Evolutionary conservation across 2,113 vertebrate genomes (phyloP).

Genomic region (Glaucidium brasilianum): DNA sequence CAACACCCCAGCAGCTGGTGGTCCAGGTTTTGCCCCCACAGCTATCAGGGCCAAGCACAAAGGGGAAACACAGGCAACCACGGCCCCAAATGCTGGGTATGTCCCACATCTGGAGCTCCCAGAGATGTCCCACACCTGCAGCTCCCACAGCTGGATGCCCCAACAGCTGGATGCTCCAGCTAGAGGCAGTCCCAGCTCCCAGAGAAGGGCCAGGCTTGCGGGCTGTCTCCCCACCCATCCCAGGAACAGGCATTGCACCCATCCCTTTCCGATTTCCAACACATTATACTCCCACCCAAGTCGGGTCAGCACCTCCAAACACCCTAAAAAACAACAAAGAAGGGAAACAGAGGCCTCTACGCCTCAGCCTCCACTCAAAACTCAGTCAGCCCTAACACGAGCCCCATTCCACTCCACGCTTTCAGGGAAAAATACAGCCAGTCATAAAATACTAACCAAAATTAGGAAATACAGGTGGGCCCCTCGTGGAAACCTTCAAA

Average conservation of each 20-base stretch:
- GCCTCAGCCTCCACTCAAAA: background rate
- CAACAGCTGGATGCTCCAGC: background rate
- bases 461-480: background rate
- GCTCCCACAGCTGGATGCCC: background rate
- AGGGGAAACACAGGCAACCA: fast-evolving
- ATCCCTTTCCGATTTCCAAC: fast-evolving
- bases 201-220: background rate
- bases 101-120: background rate
- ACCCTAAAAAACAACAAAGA: background rate
- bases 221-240: background rate
- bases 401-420: fast-evolving
- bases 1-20: background rate
- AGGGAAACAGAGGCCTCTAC: background rate
- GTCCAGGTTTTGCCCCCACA: background rate
- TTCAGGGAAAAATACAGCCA: background rate
- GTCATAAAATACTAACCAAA: background rate
- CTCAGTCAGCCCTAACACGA: background rate
- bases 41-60: background rate
- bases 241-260: fast-evolving
- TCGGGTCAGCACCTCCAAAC: background rate
- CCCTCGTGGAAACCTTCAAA: background rate
- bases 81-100: fast-evolving
- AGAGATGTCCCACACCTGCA: background rate
- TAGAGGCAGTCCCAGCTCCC: background rate
- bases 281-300: fast-evolving